Evolutionary conservation across 1,140 invertebrate species (phyloP), one percentile per base, ranked within the genome.

Genomic region (Babylonia areolata): DNA sequence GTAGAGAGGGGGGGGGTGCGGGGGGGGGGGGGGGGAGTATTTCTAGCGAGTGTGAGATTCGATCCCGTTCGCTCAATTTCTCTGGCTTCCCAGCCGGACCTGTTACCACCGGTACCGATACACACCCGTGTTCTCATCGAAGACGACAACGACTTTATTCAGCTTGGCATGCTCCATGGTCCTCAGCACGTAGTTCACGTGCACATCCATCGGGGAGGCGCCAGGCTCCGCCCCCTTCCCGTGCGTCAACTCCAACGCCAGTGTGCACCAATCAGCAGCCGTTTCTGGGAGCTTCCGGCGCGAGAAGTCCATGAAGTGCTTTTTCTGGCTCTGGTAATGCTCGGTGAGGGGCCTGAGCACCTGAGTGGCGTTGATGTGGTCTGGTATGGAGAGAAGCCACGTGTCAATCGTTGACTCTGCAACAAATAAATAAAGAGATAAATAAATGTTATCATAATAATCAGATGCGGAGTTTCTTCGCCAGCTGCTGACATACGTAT

Each of bases 261-360:
- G 78, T n/a, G 78, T 31, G 33, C 78, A 80, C 78, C 78, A 80
- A 33, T 51, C 78, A 58, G 28, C 28, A 42, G 51, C 78, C 78
- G 40, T 58, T n/a, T 80, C 42, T n/a, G 78, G 78, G 23, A 80
- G 15, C 1, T 51, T 80, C 37, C 37, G 75, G 2, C 40, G 11
- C 17, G 37, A 40, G 28, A 33, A 77, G 37, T 77, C 75, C 75
- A 77, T 37, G 17, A 77, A 40, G 2, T 28, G 75, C 17, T 12
- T 35, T 0, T 2, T 17, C 12, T 1, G 75, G 9, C 3, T 77
- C 20, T 77, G 39, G 20, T 15, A 42, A 28, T 77, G 17, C 28
- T 64, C 15, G 58, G 23, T 12, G 1, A n/a, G 17, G 37, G 35
- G 12, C 15, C 28, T 23, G 2, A 28, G 37, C 75, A 28, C 33